phyloP scores from a whole-genome alignment of 35 echinoderm and acorn worm species.

The Heliocidaris tuberculata region DNA sequence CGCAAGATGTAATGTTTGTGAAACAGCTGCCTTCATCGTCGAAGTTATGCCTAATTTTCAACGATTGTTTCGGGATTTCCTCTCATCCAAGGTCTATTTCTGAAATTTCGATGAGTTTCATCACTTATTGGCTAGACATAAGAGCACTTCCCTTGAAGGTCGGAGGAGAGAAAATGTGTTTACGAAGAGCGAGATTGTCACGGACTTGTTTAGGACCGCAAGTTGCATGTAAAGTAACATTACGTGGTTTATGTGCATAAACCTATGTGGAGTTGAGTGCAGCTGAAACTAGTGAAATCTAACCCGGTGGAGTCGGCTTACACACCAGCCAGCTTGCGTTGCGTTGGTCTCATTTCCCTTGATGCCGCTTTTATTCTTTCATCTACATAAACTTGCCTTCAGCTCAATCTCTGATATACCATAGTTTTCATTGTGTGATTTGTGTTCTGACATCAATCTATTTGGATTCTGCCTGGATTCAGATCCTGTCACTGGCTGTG shows the following conservation, averaged over 20 bases:
- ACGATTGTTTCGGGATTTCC: slow-evolving; percentile 1
- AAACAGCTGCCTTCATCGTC: not conserved
- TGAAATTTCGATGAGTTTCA: slow-evolving; percentile 54
- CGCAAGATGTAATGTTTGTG: not conserved
- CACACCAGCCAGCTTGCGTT: not conserved
- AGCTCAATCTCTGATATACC: not conserved
- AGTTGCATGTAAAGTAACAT: slow-evolving; percentile 19
- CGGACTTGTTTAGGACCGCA: slow-evolving; percentile 33
- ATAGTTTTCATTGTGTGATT: too few relatives aligned
- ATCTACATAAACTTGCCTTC: not conserved
- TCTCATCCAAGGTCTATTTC: not conserved
- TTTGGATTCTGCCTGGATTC: too few relatives aligned
- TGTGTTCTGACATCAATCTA: too few relatives aligned
- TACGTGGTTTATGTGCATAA: slow-evolving; percentile 15
- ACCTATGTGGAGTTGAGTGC: not conserved
- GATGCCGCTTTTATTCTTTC: not conserved
- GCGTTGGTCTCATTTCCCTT: not conserved
- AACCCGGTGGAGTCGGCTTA: slow-evolving; percentile 26
- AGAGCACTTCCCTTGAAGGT: slow-evolving; percentile 10
- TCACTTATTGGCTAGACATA: slow-evolving; percentile 35
- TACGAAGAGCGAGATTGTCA: slow-evolving; percentile 57
- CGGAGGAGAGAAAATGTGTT: slow-evolving; percentile 23
- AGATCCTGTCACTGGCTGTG: too few relatives aligned
- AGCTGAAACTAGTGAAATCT: not conserved
- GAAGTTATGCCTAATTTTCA: not conserved